Conservation (phyloP, 2,113 vertebrate species). For the Terrapene triunguis region DNA sequence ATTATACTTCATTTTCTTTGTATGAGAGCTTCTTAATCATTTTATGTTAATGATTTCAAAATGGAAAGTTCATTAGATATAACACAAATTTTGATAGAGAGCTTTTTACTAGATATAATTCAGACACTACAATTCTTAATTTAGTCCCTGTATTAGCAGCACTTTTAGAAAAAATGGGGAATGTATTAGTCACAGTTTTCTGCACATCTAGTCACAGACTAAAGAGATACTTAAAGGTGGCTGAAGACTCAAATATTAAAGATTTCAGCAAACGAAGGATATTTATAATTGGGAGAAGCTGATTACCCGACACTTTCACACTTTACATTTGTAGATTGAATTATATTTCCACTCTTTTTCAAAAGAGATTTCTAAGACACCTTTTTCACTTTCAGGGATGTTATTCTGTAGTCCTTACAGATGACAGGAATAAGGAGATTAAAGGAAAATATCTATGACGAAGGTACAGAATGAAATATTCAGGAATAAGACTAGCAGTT, state of each 20-base stretch:
- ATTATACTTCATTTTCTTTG: accelerated
- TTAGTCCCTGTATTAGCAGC: background rate
- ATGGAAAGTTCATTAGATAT: background rate
- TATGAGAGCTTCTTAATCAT: background rate
- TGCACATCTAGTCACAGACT: background rate
- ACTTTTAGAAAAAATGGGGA: background rate
- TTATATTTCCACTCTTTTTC: background rate
- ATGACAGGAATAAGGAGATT: slow-evolving; percentile 20
- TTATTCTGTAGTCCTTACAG: background rate
- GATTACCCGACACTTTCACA: background rate
- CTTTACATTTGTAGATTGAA: background rate
- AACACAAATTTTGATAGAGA: background rate
- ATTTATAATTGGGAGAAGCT: slow-evolving; percentile 1
- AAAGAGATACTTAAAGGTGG: background rate
- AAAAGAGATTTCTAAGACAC: background rate
- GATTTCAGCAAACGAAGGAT: background rate
- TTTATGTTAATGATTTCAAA: background rate
- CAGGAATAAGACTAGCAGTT: background rate
- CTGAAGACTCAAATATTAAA: background rate
- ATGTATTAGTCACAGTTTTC: background rate
- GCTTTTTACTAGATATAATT: background rate
- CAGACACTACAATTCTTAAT: background rate
- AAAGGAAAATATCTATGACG: slow-evolving; percentile 35
- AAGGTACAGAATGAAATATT: background rate
- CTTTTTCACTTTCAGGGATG: background rate